Percentiles rank a stretch among this genome's conserved stretches.
These are phyloP conservation scores for Ectropis grisescens DNA, from an alignment of 1,140 invertebrate species.

Conservation along the genomic window DNA sequence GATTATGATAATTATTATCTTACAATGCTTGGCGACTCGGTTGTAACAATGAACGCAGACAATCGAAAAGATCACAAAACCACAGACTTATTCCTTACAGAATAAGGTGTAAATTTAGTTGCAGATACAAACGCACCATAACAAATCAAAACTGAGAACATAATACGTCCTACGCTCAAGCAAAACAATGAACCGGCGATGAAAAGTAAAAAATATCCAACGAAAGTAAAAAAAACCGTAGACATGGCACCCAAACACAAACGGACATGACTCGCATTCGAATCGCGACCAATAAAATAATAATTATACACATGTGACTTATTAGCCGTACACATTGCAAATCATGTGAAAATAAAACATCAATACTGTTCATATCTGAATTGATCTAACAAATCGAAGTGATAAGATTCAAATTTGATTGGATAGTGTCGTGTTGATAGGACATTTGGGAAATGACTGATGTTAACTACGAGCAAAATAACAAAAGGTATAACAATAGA, in stretches of 20 bases:
- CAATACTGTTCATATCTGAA: too few relatives aligned
- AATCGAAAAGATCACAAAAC: too few relatives aligned
- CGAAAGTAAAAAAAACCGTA: slow-evolving; percentile 18
- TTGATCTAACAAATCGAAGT: too few relatives aligned
- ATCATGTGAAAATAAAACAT: slow-evolving; percentile 22
- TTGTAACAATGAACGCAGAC: too few relatives aligned
- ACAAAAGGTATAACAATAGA: slow-evolving; percentile 58
- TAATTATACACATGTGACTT: slow-evolving; percentile 65
- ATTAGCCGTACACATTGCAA: slow-evolving; percentile 44
- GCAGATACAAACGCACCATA: slow-evolving; percentile 8
- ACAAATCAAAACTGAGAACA: slow-evolving; percentile 14
- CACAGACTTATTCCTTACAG: slow-evolving; percentile 10
- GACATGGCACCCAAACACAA: slow-evolving; percentile 28
- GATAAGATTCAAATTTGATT: neutral
- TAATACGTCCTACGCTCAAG: slow-evolving; percentile 21
- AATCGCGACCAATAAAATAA: slow-evolving; percentile 54
- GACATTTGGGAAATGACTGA: neutral
- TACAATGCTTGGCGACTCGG: too few relatives aligned
- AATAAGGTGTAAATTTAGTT: slow-evolving; percentile 18
- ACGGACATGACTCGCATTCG: slow-evolving; percentile 43
- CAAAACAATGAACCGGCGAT: slow-evolving; percentile 23
- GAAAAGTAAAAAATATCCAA: slow-evolving; percentile 19
- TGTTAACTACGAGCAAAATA: slow-evolving; percentile 25
- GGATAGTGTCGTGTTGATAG: too few relatives aligned
- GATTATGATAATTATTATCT: slow-evolving; percentile 1